Evolutionary conservation across 2,888 invertebrate genomes (phyloP), one percentile per base, ranked within the genome.

Genomic region (Heteropelma amictum): DNA sequence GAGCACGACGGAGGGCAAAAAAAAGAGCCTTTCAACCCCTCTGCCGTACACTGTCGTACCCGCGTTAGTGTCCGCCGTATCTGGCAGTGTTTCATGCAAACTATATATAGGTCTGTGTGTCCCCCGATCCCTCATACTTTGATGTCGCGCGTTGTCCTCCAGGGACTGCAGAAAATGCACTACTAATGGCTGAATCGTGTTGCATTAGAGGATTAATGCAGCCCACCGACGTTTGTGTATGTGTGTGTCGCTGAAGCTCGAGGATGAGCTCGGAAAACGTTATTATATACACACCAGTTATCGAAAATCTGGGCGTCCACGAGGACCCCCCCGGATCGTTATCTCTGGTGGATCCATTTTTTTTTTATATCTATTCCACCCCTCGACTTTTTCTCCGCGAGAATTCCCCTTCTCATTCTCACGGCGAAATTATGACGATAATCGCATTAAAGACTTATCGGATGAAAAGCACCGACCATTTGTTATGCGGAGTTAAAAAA

Each of bases 171-270:
- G 85, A 86, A n/a, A 83, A 85, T 84, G 84, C 83, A 83, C 81
- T 79, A 80, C 85, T 86, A 86, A 86, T 86, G 86, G 86, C 81
- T 80, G 75, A 86, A 86, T 81, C 86, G 77, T 86, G 86, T 86
- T 85, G 83, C 85, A 81, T 84, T 83, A 83, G 82, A 81, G 78
- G 83, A 85, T 84, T 85, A 84, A 86, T 84, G 83, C 83, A 80
- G 78, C 73, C 73, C 60, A 64, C 70, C 76, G 76, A 67, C 79
- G 75, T n/a, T n/a, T n/a, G n/a, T n/a, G n/a, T n/a, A n/a, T n/a
- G n/a, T n/a, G n/a, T n/a, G n/a, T 76, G 76, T 49, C 72, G 56
- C 65, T 60, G 14, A 56, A 40, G 58, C 42, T 30, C 14, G 53
- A 58, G 56, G 51, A 64, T 42, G 28, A 63, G 40, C 54, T 17